These are phyloP conservation scores for Megalops cyprinoides DNA, from an alignment of 2,797 vertebrate species.

Conservation along the genomic window DNA sequence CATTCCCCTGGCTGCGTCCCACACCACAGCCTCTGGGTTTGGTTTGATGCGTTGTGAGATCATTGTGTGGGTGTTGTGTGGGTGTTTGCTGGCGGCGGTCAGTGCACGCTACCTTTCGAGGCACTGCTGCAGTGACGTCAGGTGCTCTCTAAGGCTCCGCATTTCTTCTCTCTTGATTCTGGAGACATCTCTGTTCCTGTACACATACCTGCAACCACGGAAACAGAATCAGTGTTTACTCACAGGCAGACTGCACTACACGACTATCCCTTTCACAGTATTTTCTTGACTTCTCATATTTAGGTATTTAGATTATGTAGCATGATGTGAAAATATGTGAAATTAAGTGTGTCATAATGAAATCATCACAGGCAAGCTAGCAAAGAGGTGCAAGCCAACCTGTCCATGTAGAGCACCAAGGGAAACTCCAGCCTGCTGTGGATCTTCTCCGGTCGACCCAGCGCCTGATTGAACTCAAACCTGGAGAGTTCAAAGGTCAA, in stretches of 20 bases:
- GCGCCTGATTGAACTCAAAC: constrained; percentile 97
- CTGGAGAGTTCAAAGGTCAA: constrained; percentile 97
- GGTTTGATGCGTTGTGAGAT: too few species aligned
- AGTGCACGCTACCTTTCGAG: background rate
- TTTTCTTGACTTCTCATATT: too few species aligned
- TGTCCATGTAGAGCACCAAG: constrained; percentile 95
- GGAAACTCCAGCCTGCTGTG: constrained; percentile 99
- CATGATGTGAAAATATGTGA: too few species aligned
- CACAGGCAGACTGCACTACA: background rate
- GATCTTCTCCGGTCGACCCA: constrained; percentile 98
- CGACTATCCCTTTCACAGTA: too few species aligned
- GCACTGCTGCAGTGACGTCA: constrained; percentile 71
- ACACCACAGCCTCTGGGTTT: too few species aligned
- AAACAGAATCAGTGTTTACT: background rate
- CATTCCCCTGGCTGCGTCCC: too few species aligned
- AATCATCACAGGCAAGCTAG: too few species aligned
- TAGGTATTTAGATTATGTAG: too few species aligned
- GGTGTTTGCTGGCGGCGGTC: background rate
- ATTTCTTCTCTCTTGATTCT: constrained; percentile 97
- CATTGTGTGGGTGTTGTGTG: background rate
- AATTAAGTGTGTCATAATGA: too few species aligned
- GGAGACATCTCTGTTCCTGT: constrained; percentile 95
- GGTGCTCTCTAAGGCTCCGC: constrained; percentile 93
- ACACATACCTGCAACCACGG: constrained; percentile 84
- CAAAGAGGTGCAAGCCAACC: constrained; percentile 65